These are phyloP conservation scores for Salticus scenicus DNA, from an alignment of 2,888 invertebrate genomes.

Conservation along the genomic window DNA sequence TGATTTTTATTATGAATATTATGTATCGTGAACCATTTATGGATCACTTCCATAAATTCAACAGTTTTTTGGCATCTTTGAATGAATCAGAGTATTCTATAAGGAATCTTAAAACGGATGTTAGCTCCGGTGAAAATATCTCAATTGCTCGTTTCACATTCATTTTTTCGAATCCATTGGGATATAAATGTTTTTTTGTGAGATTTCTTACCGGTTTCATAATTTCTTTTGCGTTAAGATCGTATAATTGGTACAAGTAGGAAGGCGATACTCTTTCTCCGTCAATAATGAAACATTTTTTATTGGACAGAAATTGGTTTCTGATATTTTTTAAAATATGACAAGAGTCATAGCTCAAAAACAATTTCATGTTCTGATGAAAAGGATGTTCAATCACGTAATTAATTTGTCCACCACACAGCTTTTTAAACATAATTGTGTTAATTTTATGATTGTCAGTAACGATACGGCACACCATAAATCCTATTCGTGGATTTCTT, in stretches of 20 bases:
- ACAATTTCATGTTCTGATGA: not conserved
- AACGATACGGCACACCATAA: not conserved
- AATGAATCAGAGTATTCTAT: too few species aligned
- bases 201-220: not conserved
- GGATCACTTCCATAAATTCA: not conserved
- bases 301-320: not conserved
- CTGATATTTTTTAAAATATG: constrained; percentile 4
- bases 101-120: not conserved
- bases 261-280: not conserved
- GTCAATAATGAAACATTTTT: constrained; percentile 10
- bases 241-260: not conserved
- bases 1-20: not conserved
- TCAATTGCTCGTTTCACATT: not conserved
- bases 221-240: not conserved
- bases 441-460: not conserved
- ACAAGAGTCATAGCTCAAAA: constrained; percentile 14
- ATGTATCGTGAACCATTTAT: not conserved
- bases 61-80: not conserved
- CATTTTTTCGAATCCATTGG: too few species aligned
- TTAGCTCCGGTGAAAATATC: not conserved
- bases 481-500: not conserved
- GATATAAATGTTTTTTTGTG: not conserved
- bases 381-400: not conserved
- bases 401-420: not conserved
- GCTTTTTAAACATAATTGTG: too few species aligned